Evolutionary conservation across 2,113 vertebrate genomes (phyloP).

Genomic region (Promerops cafer): DNA sequence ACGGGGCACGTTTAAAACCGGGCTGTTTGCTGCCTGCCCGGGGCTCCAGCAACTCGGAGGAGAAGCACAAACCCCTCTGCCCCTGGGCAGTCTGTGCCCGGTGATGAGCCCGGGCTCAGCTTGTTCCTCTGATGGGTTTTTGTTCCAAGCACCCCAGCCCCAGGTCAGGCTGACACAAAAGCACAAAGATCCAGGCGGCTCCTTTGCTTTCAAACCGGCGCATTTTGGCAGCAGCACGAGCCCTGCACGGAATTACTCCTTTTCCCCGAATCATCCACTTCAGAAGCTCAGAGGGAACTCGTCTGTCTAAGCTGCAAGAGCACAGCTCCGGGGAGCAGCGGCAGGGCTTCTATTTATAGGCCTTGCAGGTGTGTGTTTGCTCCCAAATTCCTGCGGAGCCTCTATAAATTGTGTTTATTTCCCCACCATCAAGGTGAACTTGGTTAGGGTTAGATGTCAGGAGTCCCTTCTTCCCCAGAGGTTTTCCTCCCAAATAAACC

Average conservation of each 20-base stretch:
- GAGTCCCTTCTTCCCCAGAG: neutral
- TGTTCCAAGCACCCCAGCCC: conserved; percentile 39
- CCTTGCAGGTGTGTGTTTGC: neutral
- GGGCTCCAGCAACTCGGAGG: conserved; percentile 37
- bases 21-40: neutral
- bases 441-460: fast-evolving
- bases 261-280: neutral
- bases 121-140: conserved; percentile 50
- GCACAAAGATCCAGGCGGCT: neutral
- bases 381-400: neutral
- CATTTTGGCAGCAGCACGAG: neutral
- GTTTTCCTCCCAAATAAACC: neutral
- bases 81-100: conserved; percentile 59
- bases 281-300: neutral
- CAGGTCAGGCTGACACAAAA: neutral
- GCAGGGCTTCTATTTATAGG: neutral
- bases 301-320: neutral
- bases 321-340: fast-evolving
- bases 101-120: conserved; percentile 2
- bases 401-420: neutral
- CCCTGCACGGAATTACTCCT: neutral
- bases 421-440: neutral
- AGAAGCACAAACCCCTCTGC: conserved; percentile 17
- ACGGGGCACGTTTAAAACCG: fast-evolving
- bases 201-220: neutral